Evolutionary conservation across 2,797 vertebrate species (phyloP), one percentile per base, ranked within the genome.

Genomic region (Oryzias sinensis): DNA sequence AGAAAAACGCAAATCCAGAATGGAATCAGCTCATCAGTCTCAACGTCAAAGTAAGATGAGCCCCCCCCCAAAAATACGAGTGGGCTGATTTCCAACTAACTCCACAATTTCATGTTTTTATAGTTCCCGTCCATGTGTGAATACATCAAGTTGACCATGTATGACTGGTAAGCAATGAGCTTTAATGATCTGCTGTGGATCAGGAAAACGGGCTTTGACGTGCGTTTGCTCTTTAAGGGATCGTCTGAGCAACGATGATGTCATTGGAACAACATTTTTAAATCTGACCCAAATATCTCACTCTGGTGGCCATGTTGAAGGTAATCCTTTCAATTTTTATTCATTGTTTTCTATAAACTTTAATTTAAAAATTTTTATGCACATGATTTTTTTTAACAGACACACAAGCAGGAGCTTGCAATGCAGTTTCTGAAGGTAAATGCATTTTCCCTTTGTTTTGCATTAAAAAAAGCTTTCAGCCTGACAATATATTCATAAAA

Each of bases 111-210:
- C 37, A 68, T 25, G 63, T 18, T 40, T 66, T 67, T 82, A 27
- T 79, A 99, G 97, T 99, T 99, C 83, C 97, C 97, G 1, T 99
- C 97, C 0, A 90, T 99, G 93, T 99, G 97, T 90, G 97, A 99
- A 79, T 86, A 91, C 77, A 87, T 99, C 85, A 96, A 94, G 72
- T 77, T 99, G 83, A 95, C 93, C 2, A 44, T 97, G 51, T 93
- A 88, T 87, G 97, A 99, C 86, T 98, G 97, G 97, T 99, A 83
- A 95, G 96, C 54, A 46, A 15, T 46, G 29, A 59, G 22, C 27
- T 42, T 22, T 5, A 53, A 57, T 55, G 5, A 51, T 20, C 14
- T 14, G 54, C 42, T 61, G 22, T 33, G 9, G 4, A 42, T 11
- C 56, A 13, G 16, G 24, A 5, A 51, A 65, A 37, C 22, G 42